Base-by-base conservation (phyloP, 2,888 invertebrate genomes). In the Aradus depressus region DNA sequence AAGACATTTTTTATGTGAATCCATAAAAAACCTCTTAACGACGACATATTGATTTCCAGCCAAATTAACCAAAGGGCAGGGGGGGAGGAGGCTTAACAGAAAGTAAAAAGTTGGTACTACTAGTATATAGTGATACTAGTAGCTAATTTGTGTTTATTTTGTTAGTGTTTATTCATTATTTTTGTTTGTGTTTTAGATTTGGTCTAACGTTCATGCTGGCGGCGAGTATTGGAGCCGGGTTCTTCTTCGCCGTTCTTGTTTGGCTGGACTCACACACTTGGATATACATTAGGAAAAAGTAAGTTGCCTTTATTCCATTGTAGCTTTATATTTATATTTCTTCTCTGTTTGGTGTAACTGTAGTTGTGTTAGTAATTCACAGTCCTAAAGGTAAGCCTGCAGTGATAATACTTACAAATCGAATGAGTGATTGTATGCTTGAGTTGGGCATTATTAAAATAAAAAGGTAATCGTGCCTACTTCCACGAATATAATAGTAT, bases 251-350 rank as follows among this genome's bases (percentile, higher is more conserved):
- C 0, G 80, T 91, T 25, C 80, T 93, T 61, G 92, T 93, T 44
- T 87, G 93, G 76, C 83, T 95, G 48, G 91, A 93, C 66, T 93
- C 92, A 3, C 92, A 93, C 64, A 91, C 93, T 6, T 95, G 95
- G 93, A 92, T 93, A 66, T 91, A 93, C 66, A 91, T 93, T 60
- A 80, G 90, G 64, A 90, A 88, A 70, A 82, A 84, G 91, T 80
- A 71, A 75, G 68, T 55, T 38, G n/a, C n/a, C n/a, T n/a, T 44
- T 28, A 38, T 5, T 39, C 41, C 18, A 16, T 3, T 16, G 10
- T 31, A 34, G 14, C 34, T 6, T 10, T 10, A 31, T 12, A 16
- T 4, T 34, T 6, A 34, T 34, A 16, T 34, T 34, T 18, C 6
- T 34, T 6, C 8, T 34, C 34, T 12, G 31, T 12, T 31, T n/a